phyloP scores from a whole-genome alignment of 53 echinoderm and acorn worm genomes.

The Actinopyga echinites region DNA sequence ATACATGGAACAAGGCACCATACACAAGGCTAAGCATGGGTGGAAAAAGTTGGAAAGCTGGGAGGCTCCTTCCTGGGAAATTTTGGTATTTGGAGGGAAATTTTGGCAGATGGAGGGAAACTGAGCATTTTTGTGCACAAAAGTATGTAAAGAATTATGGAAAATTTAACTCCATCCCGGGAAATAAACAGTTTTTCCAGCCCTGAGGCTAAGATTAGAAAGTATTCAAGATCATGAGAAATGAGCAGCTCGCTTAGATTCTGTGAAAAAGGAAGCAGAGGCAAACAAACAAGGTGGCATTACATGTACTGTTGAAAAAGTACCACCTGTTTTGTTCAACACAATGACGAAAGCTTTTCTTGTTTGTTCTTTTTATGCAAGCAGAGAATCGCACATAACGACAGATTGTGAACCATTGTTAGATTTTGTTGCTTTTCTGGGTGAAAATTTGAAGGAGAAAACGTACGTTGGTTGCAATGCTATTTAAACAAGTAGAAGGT shows the following conservation, averaged over 20 bases:
- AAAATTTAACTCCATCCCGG: too few relatives aligned
- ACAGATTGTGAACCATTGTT: conserved; percentile 34
- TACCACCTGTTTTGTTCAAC: conserved; percentile 3
- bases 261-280: background rate
- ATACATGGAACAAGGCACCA: too few relatives aligned
- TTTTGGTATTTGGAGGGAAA: too few relatives aligned
- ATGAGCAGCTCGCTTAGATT: background rate
- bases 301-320: background rate
- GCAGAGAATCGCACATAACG: conserved; percentile 35
- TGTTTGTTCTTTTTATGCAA: conserved; percentile 38
- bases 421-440: conserved; percentile 7
- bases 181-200: too few relatives aligned
- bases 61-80: too few relatives aligned
- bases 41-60: too few relatives aligned
- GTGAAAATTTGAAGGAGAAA: background rate
- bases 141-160: too few relatives aligned
- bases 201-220: conserved; percentile 19
- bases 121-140: too few relatives aligned
- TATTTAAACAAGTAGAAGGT: background rate
- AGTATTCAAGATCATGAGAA: conserved; percentile 17
- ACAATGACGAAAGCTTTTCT: conserved; percentile 17
- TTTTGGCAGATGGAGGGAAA: too few relatives aligned
- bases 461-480: background rate
- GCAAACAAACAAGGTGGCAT: background rate
- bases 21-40: too few relatives aligned